These are phyloP conservation scores for Drosophila tani DNA, from an alignment of 1,140 invertebrate genomes.

Conservation along the genomic window DNA sequence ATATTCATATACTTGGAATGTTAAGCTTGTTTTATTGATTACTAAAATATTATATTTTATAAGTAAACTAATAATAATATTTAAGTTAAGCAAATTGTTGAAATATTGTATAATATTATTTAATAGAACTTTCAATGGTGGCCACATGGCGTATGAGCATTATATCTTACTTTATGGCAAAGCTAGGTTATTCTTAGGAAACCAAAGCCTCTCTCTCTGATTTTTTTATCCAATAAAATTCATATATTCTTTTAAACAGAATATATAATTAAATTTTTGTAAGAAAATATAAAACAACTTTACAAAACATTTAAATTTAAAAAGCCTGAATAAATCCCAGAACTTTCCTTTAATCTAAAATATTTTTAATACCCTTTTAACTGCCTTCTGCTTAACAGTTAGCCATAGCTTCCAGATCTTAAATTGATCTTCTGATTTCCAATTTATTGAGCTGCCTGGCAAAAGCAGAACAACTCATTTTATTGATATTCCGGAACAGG, in stretches of 20 bases:
- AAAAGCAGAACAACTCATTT: slow-evolving; percentile 3
- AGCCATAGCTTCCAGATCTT: background rate
- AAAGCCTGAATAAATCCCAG: no score
- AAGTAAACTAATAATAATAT: background rate
- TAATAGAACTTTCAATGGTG: background rate
- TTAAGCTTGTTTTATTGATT: background rate
- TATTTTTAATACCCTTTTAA: background rate
- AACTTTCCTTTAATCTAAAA: background rate
- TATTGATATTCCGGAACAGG: slow-evolving; percentile 14
- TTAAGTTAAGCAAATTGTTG: background rate
- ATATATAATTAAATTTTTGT: background rate
- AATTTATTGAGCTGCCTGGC: slow-evolving; percentile 7
- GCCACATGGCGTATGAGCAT: background rate
- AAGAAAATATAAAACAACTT: background rate
- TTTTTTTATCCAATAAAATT: background rate
- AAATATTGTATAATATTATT: no score
- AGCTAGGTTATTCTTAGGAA: background rate
- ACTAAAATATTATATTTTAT: no score
- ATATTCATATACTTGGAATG: no score
- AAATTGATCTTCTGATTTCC: background rate
- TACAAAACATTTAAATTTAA: background rate
- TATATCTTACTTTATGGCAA: background rate
- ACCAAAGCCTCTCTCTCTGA: background rate
- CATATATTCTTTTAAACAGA: no score
- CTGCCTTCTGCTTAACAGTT: background rate